Percentiles rank a stretch among this genome's conserved stretches.
Conservation (phyloP, 1,140 invertebrate species). For the Drosophila insularis region DNA sequence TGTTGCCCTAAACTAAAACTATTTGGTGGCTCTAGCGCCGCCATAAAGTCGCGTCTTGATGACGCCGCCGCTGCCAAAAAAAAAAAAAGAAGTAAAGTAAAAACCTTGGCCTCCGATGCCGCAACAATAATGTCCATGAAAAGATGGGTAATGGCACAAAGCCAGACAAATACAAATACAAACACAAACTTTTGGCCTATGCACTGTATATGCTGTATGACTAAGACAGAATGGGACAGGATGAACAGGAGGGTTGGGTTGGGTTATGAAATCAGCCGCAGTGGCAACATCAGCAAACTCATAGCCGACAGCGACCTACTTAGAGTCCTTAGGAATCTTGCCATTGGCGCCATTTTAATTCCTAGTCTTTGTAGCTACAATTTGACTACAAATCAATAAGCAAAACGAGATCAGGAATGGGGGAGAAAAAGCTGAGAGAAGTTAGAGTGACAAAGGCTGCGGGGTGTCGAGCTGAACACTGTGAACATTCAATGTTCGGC, state of each 20-base stretch:
- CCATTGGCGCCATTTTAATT: constrained; percentile 39
- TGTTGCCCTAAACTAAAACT: constrained; percentile 53
- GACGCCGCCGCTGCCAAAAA: constrained; percentile 44
- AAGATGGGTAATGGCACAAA: constrained; percentile 54
- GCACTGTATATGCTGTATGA: neutral
- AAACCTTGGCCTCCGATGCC: constrained; percentile 67
- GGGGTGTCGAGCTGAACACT: neutral
- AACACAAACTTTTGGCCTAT: constrained; percentile 39
- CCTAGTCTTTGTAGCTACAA: constrained; percentile 41
- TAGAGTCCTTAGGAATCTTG: constrained; percentile 26
- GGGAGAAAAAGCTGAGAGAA: neutral
- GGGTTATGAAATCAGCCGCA: constrained; percentile 31
- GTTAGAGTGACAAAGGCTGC: neutral
- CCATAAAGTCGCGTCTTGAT: constrained; percentile 71
- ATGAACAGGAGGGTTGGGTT: neutral
- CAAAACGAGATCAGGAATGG: neutral
- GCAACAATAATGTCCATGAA: constrained; percentile 58
- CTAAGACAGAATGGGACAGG: neutral
- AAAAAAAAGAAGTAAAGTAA: constrained; percentile 22
- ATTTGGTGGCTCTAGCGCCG: constrained; percentile 61
- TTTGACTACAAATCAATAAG: constrained; percentile 74
- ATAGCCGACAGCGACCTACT: constrained; percentile 29
- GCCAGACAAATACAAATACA: constrained; percentile 54
- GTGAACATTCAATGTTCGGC: constrained; percentile 38
- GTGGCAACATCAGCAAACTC: neutral